Conservation (phyloP, 2,113 vertebrate species). For the Budorcas taxicolor region DNA sequence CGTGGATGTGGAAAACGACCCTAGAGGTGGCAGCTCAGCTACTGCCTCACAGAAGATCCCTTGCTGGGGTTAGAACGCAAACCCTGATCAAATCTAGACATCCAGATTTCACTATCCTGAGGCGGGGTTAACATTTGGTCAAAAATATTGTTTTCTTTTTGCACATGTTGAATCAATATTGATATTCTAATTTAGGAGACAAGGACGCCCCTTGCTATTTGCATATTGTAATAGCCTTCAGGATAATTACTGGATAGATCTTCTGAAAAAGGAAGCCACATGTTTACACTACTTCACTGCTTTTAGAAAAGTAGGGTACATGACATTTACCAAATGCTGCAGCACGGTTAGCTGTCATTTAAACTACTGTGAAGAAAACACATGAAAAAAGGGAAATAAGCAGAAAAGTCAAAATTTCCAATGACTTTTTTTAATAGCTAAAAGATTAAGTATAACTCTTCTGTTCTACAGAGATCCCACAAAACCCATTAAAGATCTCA, state of each 20-base stretch:
- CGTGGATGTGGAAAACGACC: background rate
- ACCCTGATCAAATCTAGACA: background rate
- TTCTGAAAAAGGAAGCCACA: constrained; percentile 46
- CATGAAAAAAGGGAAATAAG: constrained; percentile 31
- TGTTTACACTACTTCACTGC: constrained; percentile 35
- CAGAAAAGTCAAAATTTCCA: constrained; percentile 19
- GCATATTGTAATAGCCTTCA: constrained; percentile 59
- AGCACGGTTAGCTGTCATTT: constrained; percentile 49
- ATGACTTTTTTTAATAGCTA: background rate
- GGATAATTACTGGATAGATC: constrained; percentile 43
- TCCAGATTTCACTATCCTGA: background rate
- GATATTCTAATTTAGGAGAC: constrained; percentile 54
- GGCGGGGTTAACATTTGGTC: constrained; percentile 23
- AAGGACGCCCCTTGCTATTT: constrained; percentile 45
- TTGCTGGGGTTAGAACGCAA: background rate
- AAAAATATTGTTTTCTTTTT: constrained; percentile 51
- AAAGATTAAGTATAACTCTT: background rate
- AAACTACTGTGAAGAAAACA: constrained; percentile 19
- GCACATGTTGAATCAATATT: constrained; percentile 53
- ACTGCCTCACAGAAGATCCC: background rate
- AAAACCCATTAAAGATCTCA: background rate
- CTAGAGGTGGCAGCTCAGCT: background rate
- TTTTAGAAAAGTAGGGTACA: constrained; percentile 27
- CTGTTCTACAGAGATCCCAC: background rate
- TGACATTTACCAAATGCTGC: constrained; percentile 51